Percentiles rank a stretch among this genome's conserved stretches.
Evolutionary conservation across 2,888 invertebrate species (phyloP).

Genomic region (Caenorhabditis imperialis): DNA sequence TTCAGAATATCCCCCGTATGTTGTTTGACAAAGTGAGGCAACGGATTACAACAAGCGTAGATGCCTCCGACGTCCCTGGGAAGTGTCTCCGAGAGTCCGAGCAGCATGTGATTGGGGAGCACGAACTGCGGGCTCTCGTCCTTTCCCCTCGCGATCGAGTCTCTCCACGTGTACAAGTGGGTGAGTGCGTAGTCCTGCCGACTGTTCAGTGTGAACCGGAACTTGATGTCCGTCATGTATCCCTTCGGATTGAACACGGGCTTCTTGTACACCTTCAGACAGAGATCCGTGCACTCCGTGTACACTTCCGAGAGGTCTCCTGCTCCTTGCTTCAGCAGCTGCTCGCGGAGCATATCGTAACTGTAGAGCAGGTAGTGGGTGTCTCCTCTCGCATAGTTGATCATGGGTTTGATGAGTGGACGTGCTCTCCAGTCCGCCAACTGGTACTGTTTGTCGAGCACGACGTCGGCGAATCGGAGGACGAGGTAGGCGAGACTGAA

Average conservation of each 20-base stretch:
- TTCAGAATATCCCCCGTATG: slow-evolving; percentile 64
- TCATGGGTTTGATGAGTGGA: slow-evolving; percentile 87
- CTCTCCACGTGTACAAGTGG: slow-evolving; percentile 90
- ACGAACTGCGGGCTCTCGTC: slow-evolving; percentile 95
- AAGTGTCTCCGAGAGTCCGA: slow-evolving; percentile 86
- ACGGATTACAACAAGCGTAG: slow-evolving; percentile 91
- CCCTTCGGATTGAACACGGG: slow-evolving; percentile 84
- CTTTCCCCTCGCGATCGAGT: slow-evolving; percentile 86
- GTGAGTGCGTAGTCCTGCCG: slow-evolving; percentile 83
- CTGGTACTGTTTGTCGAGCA: slow-evolving; percentile 91
- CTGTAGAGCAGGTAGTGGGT: slow-evolving; percentile 94
- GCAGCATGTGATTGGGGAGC: slow-evolving; percentile 94
- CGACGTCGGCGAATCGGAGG: slow-evolving; percentile 79
- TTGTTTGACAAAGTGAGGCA: slow-evolving; percentile 85
- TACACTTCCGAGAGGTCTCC: slow-evolving; percentile 84
- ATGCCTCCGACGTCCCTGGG: slow-evolving; percentile 83
- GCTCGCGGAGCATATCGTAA: slow-evolving; percentile 83
- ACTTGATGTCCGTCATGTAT: slow-evolving; percentile 85
- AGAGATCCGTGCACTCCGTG: slow-evolving; percentile 85
- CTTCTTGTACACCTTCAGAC: slow-evolving; percentile 86
- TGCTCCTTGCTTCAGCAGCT: slow-evolving; percentile 84
- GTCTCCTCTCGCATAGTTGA: slow-evolving; percentile 90
- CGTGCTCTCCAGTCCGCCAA: slow-evolving; percentile 92
- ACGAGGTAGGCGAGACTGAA: slow-evolving; percentile 85
- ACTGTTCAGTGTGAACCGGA: slow-evolving; percentile 85